These are phyloP conservation scores for Anthophora plumipes DNA, from an alignment of 2,888 invertebrate species.

Conservation along the genomic window DNA sequence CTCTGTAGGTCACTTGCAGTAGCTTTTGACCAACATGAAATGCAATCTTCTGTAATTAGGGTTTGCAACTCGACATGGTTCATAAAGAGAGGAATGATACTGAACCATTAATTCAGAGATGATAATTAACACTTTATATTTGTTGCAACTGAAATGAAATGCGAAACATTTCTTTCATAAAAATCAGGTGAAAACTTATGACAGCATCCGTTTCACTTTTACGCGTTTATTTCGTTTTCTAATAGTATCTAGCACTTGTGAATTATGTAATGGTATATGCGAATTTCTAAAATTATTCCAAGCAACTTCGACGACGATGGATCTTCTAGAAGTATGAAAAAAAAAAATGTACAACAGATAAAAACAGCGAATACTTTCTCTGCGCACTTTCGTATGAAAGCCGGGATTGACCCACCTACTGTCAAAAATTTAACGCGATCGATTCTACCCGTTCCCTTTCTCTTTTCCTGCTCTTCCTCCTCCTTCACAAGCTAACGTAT, in stretches of 20 bases:
- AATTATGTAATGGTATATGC: neutral
- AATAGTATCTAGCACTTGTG: neutral
- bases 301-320: neutral
- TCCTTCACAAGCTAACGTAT: neutral
- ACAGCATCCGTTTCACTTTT: neutral
- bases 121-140: neutral
- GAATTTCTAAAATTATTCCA: neutral
- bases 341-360: conserved; percentile 6
- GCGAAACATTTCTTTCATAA: neutral
- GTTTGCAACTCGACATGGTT: neutral
- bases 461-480: conserved; percentile 32
- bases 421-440: conserved; percentile 40
- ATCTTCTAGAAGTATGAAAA: neutral
- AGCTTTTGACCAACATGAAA: neutral
- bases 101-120: conserved; percentile 9
- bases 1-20: conserved; percentile 27
- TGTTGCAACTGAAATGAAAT: neutral
- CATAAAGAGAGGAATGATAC: neutral
- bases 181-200: neutral
- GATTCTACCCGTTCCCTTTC: conserved; percentile 32
- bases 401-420: conserved; percentile 51
- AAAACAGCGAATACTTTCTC: conserved; percentile 52
- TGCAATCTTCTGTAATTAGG: conserved; percentile 27
- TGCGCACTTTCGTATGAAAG: conserved; percentile 56
- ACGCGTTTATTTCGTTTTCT: neutral